Base-by-base conservation (phyloP, 2,888 invertebrate genomes). In the Entomobrya proxima region DNA sequence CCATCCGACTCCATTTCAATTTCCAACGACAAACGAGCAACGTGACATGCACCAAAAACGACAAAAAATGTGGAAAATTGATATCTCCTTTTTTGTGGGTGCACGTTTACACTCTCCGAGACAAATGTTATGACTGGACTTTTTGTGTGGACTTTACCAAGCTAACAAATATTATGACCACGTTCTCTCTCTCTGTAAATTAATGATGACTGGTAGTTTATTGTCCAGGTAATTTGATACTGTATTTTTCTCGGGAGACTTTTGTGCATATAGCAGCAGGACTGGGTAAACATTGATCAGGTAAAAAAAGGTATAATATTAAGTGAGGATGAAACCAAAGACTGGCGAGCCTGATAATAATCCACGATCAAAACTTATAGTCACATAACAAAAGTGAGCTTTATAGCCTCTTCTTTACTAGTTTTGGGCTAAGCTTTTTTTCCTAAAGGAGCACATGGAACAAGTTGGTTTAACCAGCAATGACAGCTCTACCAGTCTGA, bases 321-420 rank as follows among this genome's bases (percentile, higher is more conserved):
- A 67, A 67, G 67, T 67, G 67, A n/a, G n/a, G n/a, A 67, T 67
- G 67, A 67, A 67, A 67, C 67, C 40, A 15, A 67, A 67, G 67
- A 67, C n/a, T n/a, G n/a, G n/a, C 15, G 67, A 4, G 9, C 27
- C 24, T 27, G 5, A 67, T 18, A 35, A 35, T 40, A 24, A 67
- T 67, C 37, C 24, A 24, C 35, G 35, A 18, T 9, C 4, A 61
- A 30, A 32, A 61, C 30, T 30, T 30, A 27, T 15, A 18, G 21
- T 50, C 50, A 18, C 18, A 50, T 55, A 21, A 55, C n/a, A n/a
- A n/a, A n/a, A n/a, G n/a, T n/a, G n/a, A n/a, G n/a, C n/a, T n/a
- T n/a, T n/a, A n/a, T n/a, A n/a, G n/a, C n/a, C n/a, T n/a, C n/a
- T n/a, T n/a, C n/a, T n/a, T n/a, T 52, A 7, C 6, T 52, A 15